Percentiles rank a stretch among this genome's conserved stretches.
Evolutionary conservation across 2,888 invertebrate species (phyloP).

Genomic region (Isoperla grammatica): DNA sequence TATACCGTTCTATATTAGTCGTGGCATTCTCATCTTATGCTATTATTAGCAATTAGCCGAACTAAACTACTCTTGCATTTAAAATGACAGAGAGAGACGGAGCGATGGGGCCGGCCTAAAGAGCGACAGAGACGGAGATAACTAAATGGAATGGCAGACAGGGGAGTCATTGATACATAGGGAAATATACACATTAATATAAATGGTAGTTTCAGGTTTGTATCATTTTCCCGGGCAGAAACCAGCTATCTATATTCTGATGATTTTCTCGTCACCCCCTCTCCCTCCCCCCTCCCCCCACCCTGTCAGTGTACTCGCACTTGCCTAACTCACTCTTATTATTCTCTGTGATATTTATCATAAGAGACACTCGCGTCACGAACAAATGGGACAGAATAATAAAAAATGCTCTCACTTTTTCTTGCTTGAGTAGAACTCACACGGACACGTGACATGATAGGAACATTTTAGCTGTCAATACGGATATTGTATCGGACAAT

Average conservation of each 20-base stretch:
- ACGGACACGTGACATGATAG: too few species aligned
- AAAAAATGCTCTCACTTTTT: too few species aligned
- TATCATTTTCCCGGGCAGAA: conserved; percentile 1
- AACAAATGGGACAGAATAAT: too few species aligned
- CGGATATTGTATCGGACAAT: too few species aligned
- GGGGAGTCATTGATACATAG: conserved; percentile 34
- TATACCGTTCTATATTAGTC: conserved; percentile 4
- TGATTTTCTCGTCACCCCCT: conserved; percentile 5
- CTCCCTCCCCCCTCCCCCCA: background rate
- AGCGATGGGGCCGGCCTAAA: background rate
- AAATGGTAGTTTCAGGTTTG: conserved; percentile 29
- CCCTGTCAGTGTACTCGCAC: background rate
- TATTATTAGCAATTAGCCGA: conserved; percentile 33
- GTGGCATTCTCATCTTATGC: conserved; percentile 27
- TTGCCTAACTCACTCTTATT: conserved; percentile 12
- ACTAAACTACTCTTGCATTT: conserved; percentile 33
- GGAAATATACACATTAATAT: conserved; percentile 35
- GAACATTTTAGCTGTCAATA: too few species aligned
- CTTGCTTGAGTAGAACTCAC: too few species aligned
- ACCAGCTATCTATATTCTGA: conserved; percentile 18
- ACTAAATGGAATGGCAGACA: conserved; percentile 29
- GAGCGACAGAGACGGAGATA: background rate
- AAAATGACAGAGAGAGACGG: conserved; percentile 28
- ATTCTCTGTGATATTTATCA: conserved; percentile 9
- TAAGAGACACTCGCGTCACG: background rate